These are phyloP conservation scores for Nomada fucata DNA, from an alignment of 2,888 invertebrate genomes.

Conservation along the genomic window DNA sequence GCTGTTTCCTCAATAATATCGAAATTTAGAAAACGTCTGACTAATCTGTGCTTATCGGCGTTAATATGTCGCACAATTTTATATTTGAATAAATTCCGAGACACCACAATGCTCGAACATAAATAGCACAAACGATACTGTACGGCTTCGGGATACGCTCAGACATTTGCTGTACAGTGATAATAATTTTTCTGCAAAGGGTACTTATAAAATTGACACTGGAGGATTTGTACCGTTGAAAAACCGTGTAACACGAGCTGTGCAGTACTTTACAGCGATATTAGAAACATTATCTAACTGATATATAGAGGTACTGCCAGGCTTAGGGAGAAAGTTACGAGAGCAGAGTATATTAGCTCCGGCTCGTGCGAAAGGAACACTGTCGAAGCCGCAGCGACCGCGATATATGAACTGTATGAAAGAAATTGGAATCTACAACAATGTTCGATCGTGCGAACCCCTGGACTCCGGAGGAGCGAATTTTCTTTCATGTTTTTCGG, in stretches of 20 bases:
- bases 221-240: background rate
- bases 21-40: too few relatives aligned
- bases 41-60: too few relatives aligned
- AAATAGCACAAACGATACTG: too few relatives aligned
- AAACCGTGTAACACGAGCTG: constrained; percentile 1
- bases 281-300: constrained; percentile 31
- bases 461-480: background rate
- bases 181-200: too few relatives aligned
- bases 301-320: constrained; percentile 7
- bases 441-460: constrained; percentile 10
- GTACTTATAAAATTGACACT: background rate
- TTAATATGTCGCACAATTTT: too few relatives aligned
- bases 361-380: background rate
- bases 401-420: constrained; percentile 19
- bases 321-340: constrained; percentile 16
- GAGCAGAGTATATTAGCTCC: background rate
- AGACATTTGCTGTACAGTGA: background rate
- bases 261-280: background rate
- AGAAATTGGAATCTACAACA: background rate
- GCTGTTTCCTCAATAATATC: too few relatives aligned
- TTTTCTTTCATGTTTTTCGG: background rate
- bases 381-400: background rate
- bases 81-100: too few relatives aligned
- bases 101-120: too few relatives aligned
- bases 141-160: background rate